Percentiles rank a stretch among this genome's conserved stretches.
phyloP scores from a whole-genome alignment of 2,113 vertebrate species.

The Archilochus colubris region DNA sequence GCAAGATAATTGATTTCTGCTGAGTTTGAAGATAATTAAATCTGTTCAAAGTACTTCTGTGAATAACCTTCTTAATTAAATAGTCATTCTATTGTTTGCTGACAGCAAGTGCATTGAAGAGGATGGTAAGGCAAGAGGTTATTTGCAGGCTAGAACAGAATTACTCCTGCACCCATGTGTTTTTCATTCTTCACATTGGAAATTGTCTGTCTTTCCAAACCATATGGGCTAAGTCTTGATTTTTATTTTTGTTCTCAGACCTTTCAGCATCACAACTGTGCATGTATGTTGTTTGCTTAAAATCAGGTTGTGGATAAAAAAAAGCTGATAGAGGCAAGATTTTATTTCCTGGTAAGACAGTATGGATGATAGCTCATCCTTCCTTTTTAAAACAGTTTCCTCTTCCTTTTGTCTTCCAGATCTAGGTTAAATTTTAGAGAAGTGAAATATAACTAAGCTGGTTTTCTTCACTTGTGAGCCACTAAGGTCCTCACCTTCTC shows the following conservation, averaged over 20 bases:
- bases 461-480: neutral
- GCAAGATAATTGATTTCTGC: neutral
- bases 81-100: neutral
- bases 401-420: neutral
- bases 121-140: neutral
- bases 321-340: neutral
- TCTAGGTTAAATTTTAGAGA: neutral
- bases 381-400: neutral
- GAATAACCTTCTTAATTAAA: neutral
- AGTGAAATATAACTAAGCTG: neutral
- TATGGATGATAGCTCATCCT: neutral
- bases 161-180: neutral
- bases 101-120: neutral
- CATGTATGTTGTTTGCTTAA: neutral
- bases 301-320: neutral
- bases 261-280: neutral
- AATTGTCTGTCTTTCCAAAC: neutral
- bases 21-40: neutral
- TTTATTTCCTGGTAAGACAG: neutral
- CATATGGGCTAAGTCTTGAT: neutral
- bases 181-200: neutral
- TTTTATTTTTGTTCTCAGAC: neutral
- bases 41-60: neutral
- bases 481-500: neutral
- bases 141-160: neutral